These are phyloP conservation scores for Lamprologus ornatipinnis DNA, from an alignment of 2,113 vertebrate species.

Conservation along the genomic window DNA sequence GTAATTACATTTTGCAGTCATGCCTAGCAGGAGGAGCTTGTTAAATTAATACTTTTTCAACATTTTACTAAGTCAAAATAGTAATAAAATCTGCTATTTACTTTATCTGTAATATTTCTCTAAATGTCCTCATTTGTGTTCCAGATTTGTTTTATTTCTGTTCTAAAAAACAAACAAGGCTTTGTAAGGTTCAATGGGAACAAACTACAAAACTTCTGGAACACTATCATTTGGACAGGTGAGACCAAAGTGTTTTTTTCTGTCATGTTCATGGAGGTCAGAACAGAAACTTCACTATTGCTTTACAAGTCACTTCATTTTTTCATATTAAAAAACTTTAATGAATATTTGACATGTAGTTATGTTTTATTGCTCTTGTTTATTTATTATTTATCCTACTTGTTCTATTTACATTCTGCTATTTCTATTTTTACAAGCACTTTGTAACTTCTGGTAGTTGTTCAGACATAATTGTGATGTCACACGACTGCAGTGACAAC, in stretches of 20 bases:
- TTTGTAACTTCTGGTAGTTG: neutral
- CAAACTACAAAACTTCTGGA: neutral
- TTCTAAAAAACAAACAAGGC: fast-evolving
- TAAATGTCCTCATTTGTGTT: neutral
- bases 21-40: neutral
- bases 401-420: neutral
- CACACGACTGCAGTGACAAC: neutral
- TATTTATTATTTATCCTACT: neutral
- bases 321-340: neutral
- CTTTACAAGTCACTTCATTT: fast-evolving
- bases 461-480: neutral
- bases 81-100: neutral
- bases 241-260: neutral
- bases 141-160: neutral
- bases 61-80: neutral
- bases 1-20: neutral
- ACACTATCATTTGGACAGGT: neutral
- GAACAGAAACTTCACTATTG: neutral
- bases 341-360: neutral
- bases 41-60: neutral
- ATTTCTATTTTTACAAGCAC: neutral
- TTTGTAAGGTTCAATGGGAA: neutral
- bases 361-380: neutral
- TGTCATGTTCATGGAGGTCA: neutral
- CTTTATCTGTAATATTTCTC: neutral